These are phyloP conservation scores for Capreolus pygargus DNA, from an alignment of 2,113 vertebrate species.

Conservation along the genomic window DNA sequence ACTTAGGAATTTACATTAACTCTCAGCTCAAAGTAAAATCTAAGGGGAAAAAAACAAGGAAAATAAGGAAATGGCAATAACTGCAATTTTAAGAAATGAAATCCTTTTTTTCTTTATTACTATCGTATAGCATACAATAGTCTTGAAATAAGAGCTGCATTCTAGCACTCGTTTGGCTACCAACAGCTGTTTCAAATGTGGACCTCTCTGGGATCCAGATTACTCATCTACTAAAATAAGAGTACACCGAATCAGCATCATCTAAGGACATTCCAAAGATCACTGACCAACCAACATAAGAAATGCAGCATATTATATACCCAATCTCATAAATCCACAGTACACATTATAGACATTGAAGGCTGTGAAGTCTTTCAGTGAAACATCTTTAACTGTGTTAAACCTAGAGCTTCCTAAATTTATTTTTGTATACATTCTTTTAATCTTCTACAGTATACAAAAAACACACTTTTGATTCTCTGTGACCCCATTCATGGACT, in stretches of 20 bases:
- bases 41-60: background rate
- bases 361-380: background rate
- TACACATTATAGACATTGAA: background rate
- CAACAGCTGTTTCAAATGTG: conserved; percentile 15
- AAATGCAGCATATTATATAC: background rate
- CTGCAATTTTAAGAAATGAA: background rate
- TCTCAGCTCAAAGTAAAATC: conserved; percentile 8
- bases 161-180: background rate
- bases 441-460: background rate
- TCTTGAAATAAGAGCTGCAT: background rate
- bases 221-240: background rate
- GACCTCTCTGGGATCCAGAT: background rate
- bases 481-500: background rate
- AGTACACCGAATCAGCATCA: background rate
- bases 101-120: background rate
- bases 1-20: background rate
- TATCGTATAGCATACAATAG: background rate
- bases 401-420: background rate
- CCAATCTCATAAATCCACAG: background rate
- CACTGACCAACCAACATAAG: background rate
- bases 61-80: background rate
- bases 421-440: background rate
- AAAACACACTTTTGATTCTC: background rate
- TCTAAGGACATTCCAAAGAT: background rate
- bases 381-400: background rate